phyloP scores from a whole-genome alignment of 2,797 vertebrate genomes.

The Vireo griseus region DNA sequence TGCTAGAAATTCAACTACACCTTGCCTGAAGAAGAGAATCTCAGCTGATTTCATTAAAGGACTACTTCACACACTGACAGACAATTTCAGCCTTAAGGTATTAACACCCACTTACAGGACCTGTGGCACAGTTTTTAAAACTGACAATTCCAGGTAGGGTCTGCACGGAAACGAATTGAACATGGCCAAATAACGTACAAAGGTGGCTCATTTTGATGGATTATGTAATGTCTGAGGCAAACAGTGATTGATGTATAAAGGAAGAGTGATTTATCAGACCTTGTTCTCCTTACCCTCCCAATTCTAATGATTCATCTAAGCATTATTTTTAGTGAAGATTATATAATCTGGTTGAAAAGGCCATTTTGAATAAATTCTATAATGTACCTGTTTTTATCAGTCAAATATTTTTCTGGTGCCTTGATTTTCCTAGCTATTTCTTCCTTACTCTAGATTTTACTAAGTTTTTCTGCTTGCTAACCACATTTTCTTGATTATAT shows the following conservation, averaged over 20 bases:
- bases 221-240: background rate
- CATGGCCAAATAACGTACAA: background rate
- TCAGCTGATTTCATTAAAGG: background rate
- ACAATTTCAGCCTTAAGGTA: background rate
- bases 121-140: background rate
- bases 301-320: slow-evolving; percentile 22
- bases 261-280: background rate
- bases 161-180: background rate
- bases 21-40: background rate
- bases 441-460: background rate
- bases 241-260: background rate
- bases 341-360: background rate
- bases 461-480: background rate
- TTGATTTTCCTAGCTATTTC: background rate
- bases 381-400: background rate
- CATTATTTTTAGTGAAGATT: slow-evolving; percentile 33
- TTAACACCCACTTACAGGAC: background rate
- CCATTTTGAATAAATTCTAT: background rate
- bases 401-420: background rate
- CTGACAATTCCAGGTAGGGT: background rate
- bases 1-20: background rate
- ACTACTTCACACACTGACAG: background rate
- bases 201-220: background rate
- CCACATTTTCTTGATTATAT: background rate
- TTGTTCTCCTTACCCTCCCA: background rate